Percentiles rank a stretch among this genome's conserved stretches.
Conservation (phyloP, 2,888 invertebrate genomes). For the Lasioglossum villosulum region DNA sequence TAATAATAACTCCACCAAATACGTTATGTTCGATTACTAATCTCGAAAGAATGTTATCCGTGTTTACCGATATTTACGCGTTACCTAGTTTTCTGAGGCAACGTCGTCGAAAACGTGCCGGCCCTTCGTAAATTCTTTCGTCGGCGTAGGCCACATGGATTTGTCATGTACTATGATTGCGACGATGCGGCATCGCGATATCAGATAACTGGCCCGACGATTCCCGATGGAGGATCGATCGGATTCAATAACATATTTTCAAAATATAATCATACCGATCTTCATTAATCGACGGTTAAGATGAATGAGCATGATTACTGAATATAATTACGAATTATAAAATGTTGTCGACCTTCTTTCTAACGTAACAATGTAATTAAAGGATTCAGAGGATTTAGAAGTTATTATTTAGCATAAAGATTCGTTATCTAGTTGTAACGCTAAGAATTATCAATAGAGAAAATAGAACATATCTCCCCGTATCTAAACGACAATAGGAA, state of each 20-base stretch:
- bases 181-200: not conserved
- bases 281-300: not conserved
- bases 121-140: not conserved
- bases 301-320: not conserved
- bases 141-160: not conserved
- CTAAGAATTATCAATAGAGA: no score
- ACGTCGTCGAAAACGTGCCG: not conserved
- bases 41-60: not conserved
- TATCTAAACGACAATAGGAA: not conserved
- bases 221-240: not conserved
- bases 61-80: not conserved
- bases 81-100: not conserved
- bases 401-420: no score
- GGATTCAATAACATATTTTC: not conserved
- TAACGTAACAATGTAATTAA: no score
- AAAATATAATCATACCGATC: not conserved
- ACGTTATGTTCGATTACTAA: not conserved
- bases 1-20: not conserved
- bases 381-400: no score
- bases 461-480: not conserved
- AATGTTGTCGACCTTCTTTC: no score
- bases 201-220: not conserved
- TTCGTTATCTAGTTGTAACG: no score
- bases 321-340: not conserved
- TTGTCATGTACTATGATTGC: not conserved